Evolutionary conservation across 35 echinoderm and acorn worm species (phyloP).

Genomic region (Apostichopus parvimensis): DNA sequence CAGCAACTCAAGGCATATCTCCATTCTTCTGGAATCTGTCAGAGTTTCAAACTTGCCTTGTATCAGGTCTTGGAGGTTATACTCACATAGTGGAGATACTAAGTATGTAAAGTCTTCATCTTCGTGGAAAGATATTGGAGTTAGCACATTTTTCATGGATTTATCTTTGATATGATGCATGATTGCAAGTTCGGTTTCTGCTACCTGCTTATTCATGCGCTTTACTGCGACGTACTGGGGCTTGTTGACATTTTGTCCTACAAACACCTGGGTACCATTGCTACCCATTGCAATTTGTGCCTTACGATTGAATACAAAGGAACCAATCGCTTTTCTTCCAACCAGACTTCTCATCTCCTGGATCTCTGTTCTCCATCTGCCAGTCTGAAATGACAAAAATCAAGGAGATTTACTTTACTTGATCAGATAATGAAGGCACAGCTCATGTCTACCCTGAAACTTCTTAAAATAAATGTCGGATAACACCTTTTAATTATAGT

Average conservation of each 20-base stretch:
- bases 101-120: constrained; percentile 39
- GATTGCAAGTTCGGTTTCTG: neutral
- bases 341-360: neutral
- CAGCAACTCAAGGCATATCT: constrained; percentile 15
- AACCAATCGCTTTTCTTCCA: neutral
- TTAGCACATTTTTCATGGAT: constrained; percentile 8
- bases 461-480: too few relatives aligned
- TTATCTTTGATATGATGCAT: neutral
- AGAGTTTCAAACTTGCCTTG: neutral
- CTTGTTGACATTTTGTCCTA: neutral
- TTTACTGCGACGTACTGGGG: constrained; percentile 20
- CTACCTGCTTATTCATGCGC: constrained; percentile 9
- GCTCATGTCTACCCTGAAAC: too few relatives aligned
- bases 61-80: constrained; percentile 26
- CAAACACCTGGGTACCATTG: constrained; percentile 30
- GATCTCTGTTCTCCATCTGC: constrained; percentile 1
- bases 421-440: too few relatives aligned
- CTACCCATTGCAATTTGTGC: constrained; percentile 26
- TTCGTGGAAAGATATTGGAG: neutral
- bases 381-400: constrained; percentile 30
- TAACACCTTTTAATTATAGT: too few relatives aligned
- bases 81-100: constrained; percentile 25
- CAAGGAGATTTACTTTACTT: neutral
- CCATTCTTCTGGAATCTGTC: neutral
- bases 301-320: constrained; percentile 13